Evolutionary conservation across 2,888 invertebrate genomes (phyloP).

Genomic region (Ophion costatus): DNA sequence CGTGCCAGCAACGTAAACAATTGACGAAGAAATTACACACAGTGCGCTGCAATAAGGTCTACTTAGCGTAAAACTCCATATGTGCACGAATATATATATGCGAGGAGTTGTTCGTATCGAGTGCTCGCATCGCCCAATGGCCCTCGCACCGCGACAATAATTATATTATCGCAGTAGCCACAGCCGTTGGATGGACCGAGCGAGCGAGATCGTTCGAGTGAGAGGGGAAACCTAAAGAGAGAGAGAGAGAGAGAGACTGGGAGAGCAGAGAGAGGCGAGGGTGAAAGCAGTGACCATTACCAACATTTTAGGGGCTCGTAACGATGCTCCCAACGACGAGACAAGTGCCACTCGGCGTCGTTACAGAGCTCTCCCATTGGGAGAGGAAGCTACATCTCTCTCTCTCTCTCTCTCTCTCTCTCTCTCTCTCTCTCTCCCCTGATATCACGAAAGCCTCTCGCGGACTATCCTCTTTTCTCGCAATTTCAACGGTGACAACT

Average conservation of each 20-base stretch:
- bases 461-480: slow-evolving; percentile 28
- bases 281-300: slow-evolving; percentile 66
- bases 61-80: background rate
- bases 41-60: background rate
- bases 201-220: slow-evolving; percentile 21
- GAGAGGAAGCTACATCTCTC: slow-evolving; percentile 48
- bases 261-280: slow-evolving; percentile 38
- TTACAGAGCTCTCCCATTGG: slow-evolving; percentile 52
- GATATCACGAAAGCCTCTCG: slow-evolving; percentile 47
- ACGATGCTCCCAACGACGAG: slow-evolving; percentile 66
- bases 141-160: slow-evolving; percentile 64
- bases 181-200: slow-evolving; percentile 55
- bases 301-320: slow-evolving; percentile 67
- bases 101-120: slow-evolving; percentile 49
- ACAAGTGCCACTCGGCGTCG: slow-evolving; percentile 66
- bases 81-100: background rate
- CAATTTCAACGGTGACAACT: slow-evolving; percentile 47
- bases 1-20: no score
- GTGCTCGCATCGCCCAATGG: slow-evolving; percentile 54
- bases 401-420: slow-evolving; percentile 34
- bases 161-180: slow-evolving; percentile 65
- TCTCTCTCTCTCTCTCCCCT: slow-evolving; percentile 21
- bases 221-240: slow-evolving; percentile 24
- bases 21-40: background rate
- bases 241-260: slow-evolving; percentile 12